These are phyloP conservation scores for Crotalus tigris DNA, from an alignment of 2,113 vertebrate genomes.

Conservation along the genomic window DNA sequence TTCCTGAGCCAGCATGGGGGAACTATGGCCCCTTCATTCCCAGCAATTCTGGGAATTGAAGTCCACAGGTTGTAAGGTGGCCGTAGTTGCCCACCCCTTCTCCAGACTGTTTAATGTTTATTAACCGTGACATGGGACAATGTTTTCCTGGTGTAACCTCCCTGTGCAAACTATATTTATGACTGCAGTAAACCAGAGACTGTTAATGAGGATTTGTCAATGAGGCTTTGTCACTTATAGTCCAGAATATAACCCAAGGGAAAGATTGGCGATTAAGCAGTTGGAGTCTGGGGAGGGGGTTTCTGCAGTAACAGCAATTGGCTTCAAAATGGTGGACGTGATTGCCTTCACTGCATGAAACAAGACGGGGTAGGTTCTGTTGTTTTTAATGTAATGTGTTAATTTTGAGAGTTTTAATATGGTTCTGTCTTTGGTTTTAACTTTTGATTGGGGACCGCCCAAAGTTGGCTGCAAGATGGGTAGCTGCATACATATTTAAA, in stretches of 20 bases:
- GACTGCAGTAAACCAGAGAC: not conserved
- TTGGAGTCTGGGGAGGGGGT: not conserved
- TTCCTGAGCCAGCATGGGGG: no score
- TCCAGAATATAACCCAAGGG: not conserved
- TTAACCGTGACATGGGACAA: not conserved
- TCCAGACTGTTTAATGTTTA: not conserved
- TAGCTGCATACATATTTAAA: not conserved
- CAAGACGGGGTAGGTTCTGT: not conserved
- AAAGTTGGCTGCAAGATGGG: not conserved
- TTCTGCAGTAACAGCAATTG: not conserved
- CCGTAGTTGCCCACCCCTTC: no score
- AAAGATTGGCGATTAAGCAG: not conserved
- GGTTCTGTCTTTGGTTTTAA: not conserved
- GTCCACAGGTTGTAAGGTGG: no score
- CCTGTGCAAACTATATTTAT: not conserved
- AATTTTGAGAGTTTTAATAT: not conserved
- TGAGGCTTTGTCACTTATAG: not conserved
- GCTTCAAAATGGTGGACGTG: not conserved
- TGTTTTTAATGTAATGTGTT: not conserved
- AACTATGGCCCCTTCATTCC: no score
- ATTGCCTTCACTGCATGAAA: not conserved
- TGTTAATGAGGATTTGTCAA: not conserved
- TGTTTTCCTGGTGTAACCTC: not conserved
- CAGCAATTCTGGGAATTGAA: no score
- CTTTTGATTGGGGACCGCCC: not conserved